Base-by-base conservation (phyloP, 2,113 vertebrate genomes). In the Arvicanthis niloticus region DNA sequence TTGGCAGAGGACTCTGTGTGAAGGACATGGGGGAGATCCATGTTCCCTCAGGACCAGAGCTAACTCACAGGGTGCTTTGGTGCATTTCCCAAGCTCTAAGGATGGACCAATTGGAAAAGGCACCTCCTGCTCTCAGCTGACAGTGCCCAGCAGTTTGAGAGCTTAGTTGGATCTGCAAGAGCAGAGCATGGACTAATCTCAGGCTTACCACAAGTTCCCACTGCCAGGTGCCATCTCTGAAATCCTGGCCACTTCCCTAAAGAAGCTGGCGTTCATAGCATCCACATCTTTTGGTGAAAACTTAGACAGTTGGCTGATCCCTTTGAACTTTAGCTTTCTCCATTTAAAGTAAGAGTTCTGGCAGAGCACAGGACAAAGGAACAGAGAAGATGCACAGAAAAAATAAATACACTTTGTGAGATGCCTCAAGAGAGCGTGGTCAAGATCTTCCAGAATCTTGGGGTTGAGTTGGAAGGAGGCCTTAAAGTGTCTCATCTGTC, bases 291-390 rank as follows among this genome's bases (percentile, higher is more conserved):
- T 87, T 26, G 75, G 1, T 87, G 65, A 48, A 72, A 77, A 24
- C 37, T 11, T 84, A 51, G 92, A 58, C 16, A 31, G 26, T 80
- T 4, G 13, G 40, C 16, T 34, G 29, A 75, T 40, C 40, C 31
- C 40, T 92, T 92, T 78, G 48, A 93, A 48, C 11, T 34, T 75
- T 58, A 62, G 24, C 53, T 86, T 88, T 85, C 45, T 96, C 22
- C 10, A 13, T 24, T 72, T 72, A 34, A 89, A 68, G n/a, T 29
- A 13, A 78, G 34, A 84, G 9, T 1, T 2, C 48, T 16, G 4
- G 31, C 21, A 53, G 34, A 16, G 19, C 17, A 72, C 5, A 62
- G 60, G 15, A 21, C 12, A 67, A 89, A 84, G 77, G 15, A 31
- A 80, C 29, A 48, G 22, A 51, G 11, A 77, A 31, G 31, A 77